Base-by-base conservation (phyloP, 2,113 vertebrate species). In the Puntigrus tetrazona region DNA sequence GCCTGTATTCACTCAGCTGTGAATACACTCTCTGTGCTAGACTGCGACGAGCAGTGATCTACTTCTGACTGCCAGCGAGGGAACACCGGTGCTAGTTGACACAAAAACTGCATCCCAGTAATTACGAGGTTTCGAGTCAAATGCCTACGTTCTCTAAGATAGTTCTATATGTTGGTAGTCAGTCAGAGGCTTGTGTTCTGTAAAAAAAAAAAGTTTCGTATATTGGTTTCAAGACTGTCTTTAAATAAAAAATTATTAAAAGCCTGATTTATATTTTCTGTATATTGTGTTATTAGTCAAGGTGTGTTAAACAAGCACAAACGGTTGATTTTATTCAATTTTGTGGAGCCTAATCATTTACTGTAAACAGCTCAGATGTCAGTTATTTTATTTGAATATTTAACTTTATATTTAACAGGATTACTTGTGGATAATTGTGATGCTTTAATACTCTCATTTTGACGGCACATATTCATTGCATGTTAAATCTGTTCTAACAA, bases 11-110 rank as follows among this genome's bases (percentile, higher is more conserved):
- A 65, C 80, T 83, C 59, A 25, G 72, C 84, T 86, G 76, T 84
- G 43, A 78, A 27, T 76, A 36, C 18, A 31, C 20, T 55, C 29
- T 75, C 47, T 50, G 74, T 69, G 76, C 34, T 65, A 63, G 82
- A 84, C 55, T 87, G 88, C 75, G 76, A 59, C 77, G 85, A 85
- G 83, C 87, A 88, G 22, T 83, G 85, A 88, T 89, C 84, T 86
- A 86, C 78, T 86, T 82, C 69, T 87, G 43, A 91, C 86, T 0
- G 14, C 79, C 38, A 74, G 79, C 85, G 86, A 82, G 86, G 72
- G 41, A n/a, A 74, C 41, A 47, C 41, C 6, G n/a, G 31, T 18
- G 31, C 63, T 67, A 34, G 63, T 50, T 6, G 47, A 50, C 47
- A 50, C 16, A 50, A 20, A 18, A 18, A 50, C 47, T 50, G 59